These are phyloP conservation scores for Cinclus mexicanus DNA, from an alignment of 2,113 vertebrate species.

Conservation along the genomic window DNA sequence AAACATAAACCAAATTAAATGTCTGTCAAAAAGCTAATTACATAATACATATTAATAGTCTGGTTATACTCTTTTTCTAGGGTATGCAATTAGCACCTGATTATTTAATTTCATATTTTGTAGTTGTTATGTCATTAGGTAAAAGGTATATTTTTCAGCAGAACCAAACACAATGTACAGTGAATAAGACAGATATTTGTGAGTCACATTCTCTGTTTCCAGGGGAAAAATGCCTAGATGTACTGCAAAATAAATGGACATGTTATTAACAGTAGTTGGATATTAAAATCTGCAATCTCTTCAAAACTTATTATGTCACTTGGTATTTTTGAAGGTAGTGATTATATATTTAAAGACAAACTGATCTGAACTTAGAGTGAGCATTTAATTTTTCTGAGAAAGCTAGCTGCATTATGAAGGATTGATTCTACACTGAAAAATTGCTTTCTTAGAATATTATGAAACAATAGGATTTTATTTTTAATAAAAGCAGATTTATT, in stretches of 20 bases:
- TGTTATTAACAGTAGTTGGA: background rate
- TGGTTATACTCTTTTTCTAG: conserved; percentile 12
- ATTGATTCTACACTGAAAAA: background rate
- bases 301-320: background rate
- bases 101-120: conserved; percentile 20
- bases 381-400: background rate
- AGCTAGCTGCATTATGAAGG: background rate
- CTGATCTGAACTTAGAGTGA: background rate
- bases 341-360: background rate
- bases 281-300: conserved; percentile 6
- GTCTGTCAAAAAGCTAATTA: conserved; percentile 24
- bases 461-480: background rate
- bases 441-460: background rate
- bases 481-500: background rate
- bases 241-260: background rate
- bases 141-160: conserved; percentile 1
- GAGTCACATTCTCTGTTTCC: background rate
- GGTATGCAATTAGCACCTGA: conserved; percentile 15
- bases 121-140: background rate
- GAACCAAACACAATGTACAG: background rate
- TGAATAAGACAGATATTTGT: background rate
- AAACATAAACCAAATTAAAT: conserved; percentile 37
- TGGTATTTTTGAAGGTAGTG: background rate
- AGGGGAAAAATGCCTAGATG: background rate
- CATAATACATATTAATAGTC: conserved; percentile 1